These are phyloP conservation scores for Holcopasites calliopsidis DNA, from an alignment of 1,140 invertebrate species.

Conservation along the genomic window DNA sequence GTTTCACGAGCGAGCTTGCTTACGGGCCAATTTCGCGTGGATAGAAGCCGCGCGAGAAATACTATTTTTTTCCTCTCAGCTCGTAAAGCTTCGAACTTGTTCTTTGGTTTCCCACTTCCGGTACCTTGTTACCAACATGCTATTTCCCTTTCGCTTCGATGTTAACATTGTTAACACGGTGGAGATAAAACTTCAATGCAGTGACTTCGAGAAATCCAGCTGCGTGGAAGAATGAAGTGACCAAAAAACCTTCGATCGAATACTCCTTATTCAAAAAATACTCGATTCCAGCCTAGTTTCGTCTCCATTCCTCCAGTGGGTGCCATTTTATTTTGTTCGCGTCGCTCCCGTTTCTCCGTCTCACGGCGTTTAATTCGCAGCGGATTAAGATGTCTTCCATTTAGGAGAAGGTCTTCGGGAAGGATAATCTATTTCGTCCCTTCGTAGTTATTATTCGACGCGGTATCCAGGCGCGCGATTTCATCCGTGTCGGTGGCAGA, in stretches of 20 bases:
- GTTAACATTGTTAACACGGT: not conserved
- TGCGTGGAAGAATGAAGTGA: no score
- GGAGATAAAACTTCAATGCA: not conserved
- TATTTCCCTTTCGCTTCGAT: not conserved
- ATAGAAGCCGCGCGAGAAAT: constrained; percentile 56
- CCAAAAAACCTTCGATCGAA: no score
- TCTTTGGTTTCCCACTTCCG: constrained; percentile 33
- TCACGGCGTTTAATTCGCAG: not conserved
- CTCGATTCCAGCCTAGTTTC: no score
- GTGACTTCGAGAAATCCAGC: no score
- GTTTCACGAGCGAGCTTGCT: constrained; percentile 60
- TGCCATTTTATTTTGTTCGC: not conserved
- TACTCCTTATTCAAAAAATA: no score
- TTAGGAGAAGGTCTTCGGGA: not conserved
- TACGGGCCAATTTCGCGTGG: constrained; percentile 56
- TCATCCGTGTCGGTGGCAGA: constrained; percentile 35
- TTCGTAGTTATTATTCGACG: not conserved
- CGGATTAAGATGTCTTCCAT: constrained; percentile 16
- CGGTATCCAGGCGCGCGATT: not conserved
- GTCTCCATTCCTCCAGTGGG: not conserved
- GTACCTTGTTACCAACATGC: not conserved
- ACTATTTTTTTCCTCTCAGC: constrained; percentile 44
- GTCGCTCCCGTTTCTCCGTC: not conserved
- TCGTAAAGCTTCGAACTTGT: constrained; percentile 53
- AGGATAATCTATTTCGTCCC: not conserved